Base-by-base conservation (phyloP, 2,797 vertebrate species). In the Ptychobarbus kaznakovi region DNA sequence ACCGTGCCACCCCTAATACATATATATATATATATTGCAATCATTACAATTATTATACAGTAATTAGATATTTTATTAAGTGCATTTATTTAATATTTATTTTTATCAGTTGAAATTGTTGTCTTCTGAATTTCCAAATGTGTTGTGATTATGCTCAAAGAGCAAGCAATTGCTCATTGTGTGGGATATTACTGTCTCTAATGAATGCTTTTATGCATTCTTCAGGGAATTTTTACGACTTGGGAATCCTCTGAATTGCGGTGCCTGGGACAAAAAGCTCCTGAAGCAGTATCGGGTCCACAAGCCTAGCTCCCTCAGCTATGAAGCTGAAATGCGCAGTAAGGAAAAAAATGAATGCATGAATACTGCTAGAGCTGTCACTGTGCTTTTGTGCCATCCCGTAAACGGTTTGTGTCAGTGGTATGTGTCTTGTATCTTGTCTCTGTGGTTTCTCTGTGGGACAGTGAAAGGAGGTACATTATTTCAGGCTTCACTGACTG, bases 191-290 rank as follows among this genome's bases (percentile, higher is more conserved):
- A 18, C 6, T 49, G 46, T 56, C 6, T 61, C 32, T 16, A 12
- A 82, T 32, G n/a, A 28, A 28, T 58, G 35, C 11, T 75, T 85
- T 81, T 78, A 13, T 74, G 1, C 58, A 68, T 1, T 89, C 65
- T 93, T 4, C 91, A 99, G 98, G 95, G 98, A 99, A 92, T 99
- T 99, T 92, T 92, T 99, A 53, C 97, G 98, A 63, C 94, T 99
- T 75, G 98, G 96, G 81, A 98, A 97, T 92, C 98, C 98, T 90
- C 93, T 99, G 94, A 99, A 99, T 93, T 99, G 98, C 0, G 98
- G 98, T 1, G 98, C 98, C 83, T 99, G 98, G 98, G 98, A 99
- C 93, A 99, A 97, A 94, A 98, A 97, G 91, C 94, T 98, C 0
- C 91, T 99, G 86, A 99, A 97, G 87, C 97, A 97, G 86, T 99